Evolutionary conservation across 2,113 vertebrate genomes (phyloP).

Genomic region (Equus quagga): DNA sequence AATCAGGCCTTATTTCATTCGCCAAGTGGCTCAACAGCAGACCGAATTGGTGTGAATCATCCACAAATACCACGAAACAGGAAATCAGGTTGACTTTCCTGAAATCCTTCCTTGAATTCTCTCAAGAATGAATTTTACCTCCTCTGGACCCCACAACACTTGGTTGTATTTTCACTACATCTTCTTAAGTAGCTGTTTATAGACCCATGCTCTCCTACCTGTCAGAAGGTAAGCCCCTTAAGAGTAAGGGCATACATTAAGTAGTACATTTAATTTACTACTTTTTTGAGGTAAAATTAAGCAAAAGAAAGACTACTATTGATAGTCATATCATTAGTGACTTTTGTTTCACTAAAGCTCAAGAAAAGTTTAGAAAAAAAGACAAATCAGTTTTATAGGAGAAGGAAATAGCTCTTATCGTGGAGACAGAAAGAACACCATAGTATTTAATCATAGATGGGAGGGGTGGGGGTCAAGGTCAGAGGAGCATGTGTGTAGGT

Average conservation of each 20-base stretch:
- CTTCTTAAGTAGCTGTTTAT: not conserved
- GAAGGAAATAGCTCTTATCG: not conserved
- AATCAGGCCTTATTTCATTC: not conserved
- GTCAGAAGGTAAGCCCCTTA: not conserved
- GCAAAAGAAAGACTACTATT: not conserved
- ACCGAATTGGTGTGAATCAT: not conserved
- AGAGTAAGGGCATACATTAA: not conserved
- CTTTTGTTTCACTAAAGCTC: not conserved
- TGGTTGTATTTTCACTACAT: not conserved
- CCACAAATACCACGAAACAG: not conserved
- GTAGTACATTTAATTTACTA: conserved; percentile 6
- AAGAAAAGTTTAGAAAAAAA: conserved; percentile 37
- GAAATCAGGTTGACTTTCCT: not conserved
- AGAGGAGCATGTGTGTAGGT: not conserved
- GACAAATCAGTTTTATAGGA: not conserved
- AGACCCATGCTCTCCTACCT: not conserved
- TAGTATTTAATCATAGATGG: not conserved
- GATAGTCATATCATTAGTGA: not conserved
- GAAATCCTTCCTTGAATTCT: conserved; percentile 38
- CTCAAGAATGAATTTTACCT: not conserved
- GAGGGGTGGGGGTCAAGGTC: not conserved
- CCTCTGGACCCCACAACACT: not conserved
- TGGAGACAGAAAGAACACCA: not conserved
- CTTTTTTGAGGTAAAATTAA: conserved; percentile 47
- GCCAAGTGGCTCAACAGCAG: not conserved